Evolutionary conservation across 1,140 invertebrate species (phyloP).

Genomic region (Dolichoris vasculosae): DNA sequence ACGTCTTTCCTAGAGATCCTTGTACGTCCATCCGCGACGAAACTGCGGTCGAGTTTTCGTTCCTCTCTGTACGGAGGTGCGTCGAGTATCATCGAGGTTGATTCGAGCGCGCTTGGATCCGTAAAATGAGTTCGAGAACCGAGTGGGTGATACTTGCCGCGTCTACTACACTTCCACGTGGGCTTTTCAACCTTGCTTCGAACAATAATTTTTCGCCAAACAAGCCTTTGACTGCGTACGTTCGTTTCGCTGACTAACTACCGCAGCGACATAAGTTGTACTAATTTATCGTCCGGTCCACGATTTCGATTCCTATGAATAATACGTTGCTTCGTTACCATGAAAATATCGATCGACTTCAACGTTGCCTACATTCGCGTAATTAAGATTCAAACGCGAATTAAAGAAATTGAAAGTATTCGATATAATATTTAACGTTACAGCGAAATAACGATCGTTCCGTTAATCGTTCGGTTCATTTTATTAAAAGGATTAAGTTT

Average conservation of each 20-base stretch:
- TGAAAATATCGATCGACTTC: neutral
- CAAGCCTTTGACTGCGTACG: slow-evolving; percentile 47
- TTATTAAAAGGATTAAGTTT: neutral
- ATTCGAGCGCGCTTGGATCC: slow-evolving; percentile 55
- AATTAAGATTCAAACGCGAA: neutral
- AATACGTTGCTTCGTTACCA: neutral
- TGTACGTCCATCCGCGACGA: neutral
- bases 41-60: neutral
- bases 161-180: slow-evolving; percentile 57
- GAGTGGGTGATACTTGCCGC: slow-evolving; percentile 53
- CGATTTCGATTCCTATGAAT: neutral
- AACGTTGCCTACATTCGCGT: too few species aligned
- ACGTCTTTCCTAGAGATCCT: neutral
- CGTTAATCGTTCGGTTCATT: neutral
- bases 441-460: neutral
- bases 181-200: slow-evolving; percentile 39
- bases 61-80: slow-evolving; percentile 30
- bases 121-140: slow-evolving; percentile 57
- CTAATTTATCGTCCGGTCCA: slow-evolving; percentile 5
- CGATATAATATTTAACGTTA: neutral
- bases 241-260: slow-evolving; percentile 47
- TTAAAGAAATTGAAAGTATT: neutral
- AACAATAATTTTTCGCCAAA: slow-evolving; percentile 55
- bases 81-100: slow-evolving; percentile 56
- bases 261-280: neutral